A percentile compares a stretch with the other conserved stretches of the same genome.
Conservation (phyloP, 2,888 invertebrate species). For the Catocala nupta region DNA sequence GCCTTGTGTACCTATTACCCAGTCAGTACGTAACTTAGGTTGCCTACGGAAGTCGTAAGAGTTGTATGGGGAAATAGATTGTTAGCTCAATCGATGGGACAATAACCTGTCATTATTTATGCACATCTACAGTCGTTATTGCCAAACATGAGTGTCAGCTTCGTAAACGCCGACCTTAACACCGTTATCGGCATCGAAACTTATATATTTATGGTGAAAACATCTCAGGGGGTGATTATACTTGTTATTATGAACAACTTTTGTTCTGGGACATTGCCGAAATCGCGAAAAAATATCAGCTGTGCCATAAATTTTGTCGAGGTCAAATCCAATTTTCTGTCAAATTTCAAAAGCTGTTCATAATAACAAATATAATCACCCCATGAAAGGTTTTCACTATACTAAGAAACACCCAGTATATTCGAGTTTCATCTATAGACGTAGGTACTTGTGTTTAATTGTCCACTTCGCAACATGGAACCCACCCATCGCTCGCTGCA, state of each 20-base stretch:
- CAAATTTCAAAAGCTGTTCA: no score
- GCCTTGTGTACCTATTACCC: not conserved
- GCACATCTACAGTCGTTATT: conserved; percentile 18
- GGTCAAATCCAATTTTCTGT: no score
- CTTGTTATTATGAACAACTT: no score
- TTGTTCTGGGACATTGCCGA: no score
- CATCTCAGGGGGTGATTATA: no score
- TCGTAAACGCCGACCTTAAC: conserved; percentile 1
- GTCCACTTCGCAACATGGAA: not conserved
- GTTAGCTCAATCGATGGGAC: conserved; percentile 14
- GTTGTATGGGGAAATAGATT: conserved; percentile 18
- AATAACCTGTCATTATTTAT: conserved; percentile 18
- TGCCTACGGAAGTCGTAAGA: conserved; percentile 25
- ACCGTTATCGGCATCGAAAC: conserved; percentile 2
- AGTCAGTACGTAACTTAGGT: conserved; percentile 1
- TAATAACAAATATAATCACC: no score
- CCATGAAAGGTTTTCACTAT: no score
- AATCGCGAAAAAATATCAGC: no score
- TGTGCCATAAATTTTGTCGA: no score
- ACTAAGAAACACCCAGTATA: no score
- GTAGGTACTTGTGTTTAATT: no score
- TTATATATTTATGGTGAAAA: conserved; percentile 1
- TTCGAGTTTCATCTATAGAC: no score
- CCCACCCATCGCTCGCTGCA: conserved; percentile 1
- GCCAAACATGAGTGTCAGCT: conserved; percentile 7